Evolutionary conservation across 2,113 vertebrate genomes (phyloP).

Genomic region (Chamaea fasciata): DNA sequence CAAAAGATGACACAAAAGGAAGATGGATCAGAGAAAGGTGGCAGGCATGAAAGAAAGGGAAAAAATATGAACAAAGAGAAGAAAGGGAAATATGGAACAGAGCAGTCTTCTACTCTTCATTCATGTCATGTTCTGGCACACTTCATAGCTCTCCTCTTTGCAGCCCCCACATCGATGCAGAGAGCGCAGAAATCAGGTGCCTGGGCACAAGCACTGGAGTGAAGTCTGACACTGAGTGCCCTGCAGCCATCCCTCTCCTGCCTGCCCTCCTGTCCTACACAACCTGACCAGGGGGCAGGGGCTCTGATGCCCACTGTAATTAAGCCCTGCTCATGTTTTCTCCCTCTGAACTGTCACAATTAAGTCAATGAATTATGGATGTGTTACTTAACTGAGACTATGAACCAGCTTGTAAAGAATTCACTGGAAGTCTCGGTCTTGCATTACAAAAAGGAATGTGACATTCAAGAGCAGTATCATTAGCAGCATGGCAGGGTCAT

Average conservation of each 20-base stretch:
- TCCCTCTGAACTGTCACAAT: neutral
- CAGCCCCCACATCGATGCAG: neutral
- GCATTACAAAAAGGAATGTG: neutral
- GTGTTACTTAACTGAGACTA: slow-evolving; percentile 9
- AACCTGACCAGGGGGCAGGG: neutral
- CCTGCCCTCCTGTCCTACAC: neutral
- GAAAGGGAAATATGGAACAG: neutral
- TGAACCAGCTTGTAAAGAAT: slow-evolving; percentile 8
- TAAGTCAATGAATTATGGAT: neutral
- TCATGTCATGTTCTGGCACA: neutral
- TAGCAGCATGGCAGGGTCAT: neutral
- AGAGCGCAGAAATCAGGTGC: neutral
- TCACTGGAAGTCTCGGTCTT: neutral
- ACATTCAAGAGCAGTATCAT: neutral
- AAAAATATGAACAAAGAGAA: neutral
- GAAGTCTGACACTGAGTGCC: neutral
- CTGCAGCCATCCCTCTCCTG: neutral
- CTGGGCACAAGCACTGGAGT: neutral
- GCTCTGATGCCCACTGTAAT: neutral
- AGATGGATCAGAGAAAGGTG: neutral
- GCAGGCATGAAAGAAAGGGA: neutral
- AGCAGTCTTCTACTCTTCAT: neutral
- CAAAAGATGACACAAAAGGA: neutral
- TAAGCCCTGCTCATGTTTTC: neutral
- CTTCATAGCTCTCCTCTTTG: neutral